Evolutionary conservation across 1,140 invertebrate genomes (phyloP).

Genomic region (Contarinia nasturtii): DNA sequence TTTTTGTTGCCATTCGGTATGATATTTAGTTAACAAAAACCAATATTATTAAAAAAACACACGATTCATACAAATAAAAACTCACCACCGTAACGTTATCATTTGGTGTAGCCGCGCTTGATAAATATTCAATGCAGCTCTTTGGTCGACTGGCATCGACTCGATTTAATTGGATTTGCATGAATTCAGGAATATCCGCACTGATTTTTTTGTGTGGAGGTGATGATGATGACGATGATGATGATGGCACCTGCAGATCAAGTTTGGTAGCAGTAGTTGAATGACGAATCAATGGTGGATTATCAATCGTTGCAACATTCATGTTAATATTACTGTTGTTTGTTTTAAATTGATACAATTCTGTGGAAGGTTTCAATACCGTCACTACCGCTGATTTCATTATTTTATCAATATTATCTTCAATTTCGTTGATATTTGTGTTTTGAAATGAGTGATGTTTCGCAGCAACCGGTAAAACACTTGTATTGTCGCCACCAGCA

Average conservation of each 20-base stretch:
- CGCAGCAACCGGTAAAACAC: too few relatives aligned
- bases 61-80: too few relatives aligned
- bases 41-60: too few relatives aligned
- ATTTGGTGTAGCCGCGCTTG: too few relatives aligned
- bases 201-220: not conserved
- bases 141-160: slow-evolving; percentile 31
- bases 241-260: not conserved
- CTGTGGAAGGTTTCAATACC: slow-evolving; percentile 10
- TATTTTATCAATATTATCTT: slow-evolving; percentile 20
- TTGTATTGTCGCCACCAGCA: too few relatives aligned
- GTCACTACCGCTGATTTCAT: slow-evolving; percentile 19
- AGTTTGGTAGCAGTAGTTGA: not conserved
- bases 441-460: not conserved
- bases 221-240: not conserved
- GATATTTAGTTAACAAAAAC: too few relatives aligned
- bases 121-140: slow-evolving; percentile 23
- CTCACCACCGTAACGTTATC: too few relatives aligned
- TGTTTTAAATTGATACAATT: slow-evolving; percentile 3
- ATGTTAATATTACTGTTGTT: not conserved
- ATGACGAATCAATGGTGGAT: not conserved
- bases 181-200: slow-evolving; percentile 38
- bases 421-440: slow-evolving; percentile 15
- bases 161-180: slow-evolving; percentile 46
- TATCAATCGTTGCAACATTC: not conserved
- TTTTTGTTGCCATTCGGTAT: too few relatives aligned